phyloP scores from a whole-genome alignment of 2,797 vertebrate species.

The Schizothorax lantsangensis region DNA sequence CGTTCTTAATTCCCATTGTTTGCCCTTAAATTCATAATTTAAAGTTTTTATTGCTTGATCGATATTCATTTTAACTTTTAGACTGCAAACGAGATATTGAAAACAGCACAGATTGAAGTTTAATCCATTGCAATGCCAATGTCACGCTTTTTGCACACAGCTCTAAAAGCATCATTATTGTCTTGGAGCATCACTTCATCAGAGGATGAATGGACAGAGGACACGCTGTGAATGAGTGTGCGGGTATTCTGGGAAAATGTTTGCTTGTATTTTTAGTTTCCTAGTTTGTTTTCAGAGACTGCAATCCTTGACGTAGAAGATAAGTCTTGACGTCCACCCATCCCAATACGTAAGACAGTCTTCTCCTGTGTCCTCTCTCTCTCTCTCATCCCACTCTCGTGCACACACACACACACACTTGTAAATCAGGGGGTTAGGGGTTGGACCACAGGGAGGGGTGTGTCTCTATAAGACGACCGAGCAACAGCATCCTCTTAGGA shows the following conservation, averaged over 20 bases:
- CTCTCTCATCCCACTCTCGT: not conserved
- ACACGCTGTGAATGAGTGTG: conserved; percentile 2
- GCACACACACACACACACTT: conserved; percentile 7
- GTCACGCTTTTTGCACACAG: conserved; percentile 19
- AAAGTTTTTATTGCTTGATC: conserved; percentile 5
- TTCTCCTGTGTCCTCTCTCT: conserved; percentile 25
- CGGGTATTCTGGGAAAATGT: not conserved
- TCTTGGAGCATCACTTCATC: not conserved
- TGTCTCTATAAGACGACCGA: conserved; percentile 78
- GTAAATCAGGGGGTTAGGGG: conserved; percentile 59
- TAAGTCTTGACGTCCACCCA: conserved; percentile 36
- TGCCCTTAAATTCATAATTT: not conserved
- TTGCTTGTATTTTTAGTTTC: conserved; percentile 50
- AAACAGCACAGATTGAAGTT: not conserved
- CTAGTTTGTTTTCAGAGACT: conserved; percentile 29
- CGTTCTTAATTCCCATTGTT: not conserved
- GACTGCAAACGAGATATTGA: not conserved
- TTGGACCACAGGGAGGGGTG: conserved; percentile 72
- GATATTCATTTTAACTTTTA: conserved; percentile 7
- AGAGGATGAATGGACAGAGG: conserved; percentile 26
- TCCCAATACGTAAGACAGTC: conserved; percentile 44
- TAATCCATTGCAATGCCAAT: conserved; percentile 6
- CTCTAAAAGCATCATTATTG: conserved; percentile 13
- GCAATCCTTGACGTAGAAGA: conserved; percentile 51
- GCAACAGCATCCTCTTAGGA: conserved; percentile 71